Percentiles rank a stretch among this genome's conserved stretches.
Conservation (phyloP, 2,797 vertebrate genomes). For the Rhabdophis nuchalis region DNA sequence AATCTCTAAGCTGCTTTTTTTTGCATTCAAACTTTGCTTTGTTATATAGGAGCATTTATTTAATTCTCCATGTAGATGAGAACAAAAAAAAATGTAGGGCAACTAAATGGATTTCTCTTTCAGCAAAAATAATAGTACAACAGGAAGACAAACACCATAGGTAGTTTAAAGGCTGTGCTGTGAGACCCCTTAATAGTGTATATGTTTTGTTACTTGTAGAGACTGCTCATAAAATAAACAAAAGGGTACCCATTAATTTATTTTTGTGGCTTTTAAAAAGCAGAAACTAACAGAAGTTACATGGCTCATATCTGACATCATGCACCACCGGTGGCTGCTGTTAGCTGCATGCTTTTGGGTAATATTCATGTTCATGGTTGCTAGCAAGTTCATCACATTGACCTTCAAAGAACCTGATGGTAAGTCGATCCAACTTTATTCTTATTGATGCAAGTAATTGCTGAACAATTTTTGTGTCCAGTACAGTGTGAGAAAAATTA, state of each 20-base stretch:
- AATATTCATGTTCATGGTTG: conserved; percentile 94
- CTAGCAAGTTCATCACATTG: conserved; percentile 89
- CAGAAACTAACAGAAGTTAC: conserved; percentile 59
- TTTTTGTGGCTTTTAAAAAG: conserved; percentile 46
- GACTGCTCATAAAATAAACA: neutral
- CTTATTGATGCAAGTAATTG: conserved; percentile 24
- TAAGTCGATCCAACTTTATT: conserved; percentile 63
- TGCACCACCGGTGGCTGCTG: conserved; percentile 96
- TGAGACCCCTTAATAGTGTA: neutral
- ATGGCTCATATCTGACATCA: conserved; percentile 76
- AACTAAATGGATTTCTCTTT: neutral
- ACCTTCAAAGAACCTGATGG: conserved; percentile 85
- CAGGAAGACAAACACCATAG: neutral
- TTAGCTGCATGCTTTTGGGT: conserved; percentile 94
- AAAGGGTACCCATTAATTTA: neutral
- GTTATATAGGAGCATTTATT: neutral
- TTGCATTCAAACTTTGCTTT: neutral
- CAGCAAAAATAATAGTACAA: neutral
- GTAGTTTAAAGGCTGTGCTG: neutral
- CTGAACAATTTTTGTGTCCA: neutral
- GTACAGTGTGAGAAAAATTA: neutral
- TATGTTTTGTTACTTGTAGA: neutral
- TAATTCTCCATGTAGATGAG: neutral
- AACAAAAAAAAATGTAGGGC: neutral
- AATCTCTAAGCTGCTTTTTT: neutral